These are phyloP conservation scores for Sebastes schlegelii DNA, from an alignment of 2,113 vertebrate species.

Conservation along the genomic window DNA sequence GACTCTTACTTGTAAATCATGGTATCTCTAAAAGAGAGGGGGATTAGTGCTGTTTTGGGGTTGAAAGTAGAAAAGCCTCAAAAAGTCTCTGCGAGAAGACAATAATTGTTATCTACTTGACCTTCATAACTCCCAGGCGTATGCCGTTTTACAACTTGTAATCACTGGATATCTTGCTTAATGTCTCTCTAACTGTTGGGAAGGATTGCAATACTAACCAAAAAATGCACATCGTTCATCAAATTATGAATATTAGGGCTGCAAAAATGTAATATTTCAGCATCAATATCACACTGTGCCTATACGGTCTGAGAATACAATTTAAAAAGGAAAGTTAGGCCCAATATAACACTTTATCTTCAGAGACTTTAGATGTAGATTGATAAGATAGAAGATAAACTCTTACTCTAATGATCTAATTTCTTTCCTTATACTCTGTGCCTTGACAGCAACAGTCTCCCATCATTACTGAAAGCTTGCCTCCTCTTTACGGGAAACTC, in stretches of 20 bases:
- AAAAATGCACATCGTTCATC: slow-evolving; percentile 11
- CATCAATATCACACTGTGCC: neutral
- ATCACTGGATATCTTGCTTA: slow-evolving; percentile 36
- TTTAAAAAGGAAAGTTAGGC: slow-evolving; percentile 14
- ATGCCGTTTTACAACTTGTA: slow-evolving; percentile 43
- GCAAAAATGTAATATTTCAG: neutral
- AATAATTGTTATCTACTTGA: slow-evolving; percentile 52
- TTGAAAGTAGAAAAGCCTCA: slow-evolving; percentile 36
- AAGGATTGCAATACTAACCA: neutral
- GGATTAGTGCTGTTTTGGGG: slow-evolving; percentile 44
- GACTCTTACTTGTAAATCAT: slow-evolving; percentile 45
- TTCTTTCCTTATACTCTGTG: neutral
- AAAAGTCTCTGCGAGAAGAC: slow-evolving; percentile 31
- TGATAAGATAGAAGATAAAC: neutral
- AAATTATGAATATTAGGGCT: slow-evolving; percentile 2
- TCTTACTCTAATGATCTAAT: neutral
- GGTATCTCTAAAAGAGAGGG: slow-evolving; percentile 37
- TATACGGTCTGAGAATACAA: neutral
- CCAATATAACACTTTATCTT: neutral
- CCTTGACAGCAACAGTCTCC: neutral
- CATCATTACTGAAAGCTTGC: neutral
- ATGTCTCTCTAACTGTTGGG: slow-evolving; percentile 19
- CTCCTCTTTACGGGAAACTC: slow-evolving; percentile 5
- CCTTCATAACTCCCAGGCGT: slow-evolving; percentile 39
- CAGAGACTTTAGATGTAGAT: neutral